A percentile compares a stretch with the other conserved stretches of the same genome.
Evolutionary conservation across 2,797 vertebrate genomes (phyloP).

Genomic region (Melanotaenia trifasciata): DNA sequence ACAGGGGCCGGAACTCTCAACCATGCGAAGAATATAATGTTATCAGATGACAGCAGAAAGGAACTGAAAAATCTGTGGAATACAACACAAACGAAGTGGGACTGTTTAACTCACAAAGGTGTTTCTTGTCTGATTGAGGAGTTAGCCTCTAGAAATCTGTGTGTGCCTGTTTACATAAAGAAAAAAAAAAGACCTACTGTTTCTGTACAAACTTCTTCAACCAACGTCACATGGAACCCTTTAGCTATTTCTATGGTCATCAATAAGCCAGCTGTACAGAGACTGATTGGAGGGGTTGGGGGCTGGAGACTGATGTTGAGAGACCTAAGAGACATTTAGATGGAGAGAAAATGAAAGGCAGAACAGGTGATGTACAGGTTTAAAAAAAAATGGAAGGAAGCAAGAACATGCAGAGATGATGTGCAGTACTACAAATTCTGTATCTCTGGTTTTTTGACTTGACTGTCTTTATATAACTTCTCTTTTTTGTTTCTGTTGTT

Average conservation of each 20-base stretch:
- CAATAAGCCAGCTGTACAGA: conserved; percentile 95
- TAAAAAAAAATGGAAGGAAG: conserved; percentile 38
- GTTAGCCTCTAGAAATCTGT: conserved; percentile 90
- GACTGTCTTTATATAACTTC: conserved; percentile 94
- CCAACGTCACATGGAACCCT: conserved; percentile 90
- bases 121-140: conserved; percentile 48
- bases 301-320: conserved; percentile 14
- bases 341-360: not conserved
- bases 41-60: conserved; percentile 60
- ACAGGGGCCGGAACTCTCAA: conserved; percentile 86
- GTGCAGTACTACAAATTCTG: conserved; percentile 98
- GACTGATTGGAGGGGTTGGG: conserved; percentile 41
- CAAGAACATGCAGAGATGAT: conserved; percentile 64
- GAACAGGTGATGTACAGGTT: conserved; percentile 71
- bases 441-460: conserved; percentile 96
- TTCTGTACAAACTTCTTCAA: conserved; percentile 95
- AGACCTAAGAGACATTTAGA: conserved; percentile 32
- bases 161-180: conserved; percentile 98
- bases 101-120: conserved; percentile 45
- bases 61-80: conserved; percentile 45
- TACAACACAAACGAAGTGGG: conserved; percentile 43
- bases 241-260: conserved; percentile 96
- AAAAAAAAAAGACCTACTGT: conserved; percentile 84
- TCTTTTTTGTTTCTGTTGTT: conserved; percentile 89
- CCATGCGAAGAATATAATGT: conserved; percentile 63